Percentiles rank a stretch among this genome's conserved stretches.
phyloP scores from a whole-genome alignment of 1,140 invertebrate genomes.

The Pseudomyrmex pallidus region DNA sequence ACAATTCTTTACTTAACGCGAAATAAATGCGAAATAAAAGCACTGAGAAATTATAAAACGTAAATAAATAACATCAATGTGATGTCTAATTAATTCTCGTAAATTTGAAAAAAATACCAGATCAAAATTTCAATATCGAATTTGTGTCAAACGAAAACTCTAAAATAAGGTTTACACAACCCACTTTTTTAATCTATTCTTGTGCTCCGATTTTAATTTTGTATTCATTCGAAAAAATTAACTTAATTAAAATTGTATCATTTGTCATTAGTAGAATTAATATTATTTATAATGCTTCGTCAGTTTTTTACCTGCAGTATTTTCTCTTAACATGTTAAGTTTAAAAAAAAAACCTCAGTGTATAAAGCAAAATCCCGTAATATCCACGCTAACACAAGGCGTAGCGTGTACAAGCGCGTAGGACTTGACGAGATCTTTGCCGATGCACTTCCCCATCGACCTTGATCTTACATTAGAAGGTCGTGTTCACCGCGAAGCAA shows the following conservation, averaged over 20 bases:
- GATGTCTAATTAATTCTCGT: background rate
- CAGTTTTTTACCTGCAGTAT: background rate
- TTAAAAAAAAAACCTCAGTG: background rate
- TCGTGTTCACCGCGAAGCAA: constrained; percentile 50
- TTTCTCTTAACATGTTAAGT: background rate
- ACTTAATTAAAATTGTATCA: background rate
- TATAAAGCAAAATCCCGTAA: background rate
- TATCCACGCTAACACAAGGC: background rate
- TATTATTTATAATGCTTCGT: too few relatives aligned
- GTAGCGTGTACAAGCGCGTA: constrained; percentile 32
- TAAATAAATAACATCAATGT: background rate
- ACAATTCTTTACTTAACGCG: too few relatives aligned
- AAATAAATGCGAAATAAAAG: too few relatives aligned
- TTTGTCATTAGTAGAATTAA: too few relatives aligned
- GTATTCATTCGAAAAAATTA: background rate
- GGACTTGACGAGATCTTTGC: constrained; percentile 43
- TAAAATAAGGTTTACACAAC: too few relatives aligned
- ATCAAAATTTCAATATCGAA: background rate
- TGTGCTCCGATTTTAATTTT: background rate
- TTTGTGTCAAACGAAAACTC: background rate
- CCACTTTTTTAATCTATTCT: too few relatives aligned
- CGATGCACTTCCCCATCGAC: constrained; percentile 56
- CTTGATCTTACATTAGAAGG: constrained; percentile 64
- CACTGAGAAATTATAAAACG: background rate
- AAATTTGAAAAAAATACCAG: background rate